phyloP scores from a whole-genome alignment of 64 coral and sea anemone genomes.

The Dendronephthya gigantea region DNA sequence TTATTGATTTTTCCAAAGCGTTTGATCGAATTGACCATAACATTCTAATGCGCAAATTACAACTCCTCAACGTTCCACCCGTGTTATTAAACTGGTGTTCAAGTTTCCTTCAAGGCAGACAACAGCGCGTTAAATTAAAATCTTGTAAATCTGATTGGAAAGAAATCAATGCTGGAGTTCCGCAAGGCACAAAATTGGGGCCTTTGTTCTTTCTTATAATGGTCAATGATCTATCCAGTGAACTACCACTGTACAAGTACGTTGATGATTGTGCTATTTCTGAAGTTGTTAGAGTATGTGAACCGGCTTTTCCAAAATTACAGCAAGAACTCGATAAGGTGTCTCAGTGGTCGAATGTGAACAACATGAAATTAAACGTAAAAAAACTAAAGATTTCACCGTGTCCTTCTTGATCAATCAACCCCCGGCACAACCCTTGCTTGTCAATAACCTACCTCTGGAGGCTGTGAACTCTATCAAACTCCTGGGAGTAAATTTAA shows the following conservation, averaged over 20 bases:
- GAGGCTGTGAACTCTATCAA: background rate
- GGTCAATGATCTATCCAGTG: background rate
- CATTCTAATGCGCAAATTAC: conserved; percentile 11
- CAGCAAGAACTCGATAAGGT: background rate
- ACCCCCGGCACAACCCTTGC: background rate
- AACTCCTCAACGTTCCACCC: conserved; percentile 6
- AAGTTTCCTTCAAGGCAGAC: conserved; percentile 17
- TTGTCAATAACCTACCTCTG: background rate
- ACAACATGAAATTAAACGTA: background rate
- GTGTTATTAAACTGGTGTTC: background rate
- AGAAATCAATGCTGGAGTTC: background rate
- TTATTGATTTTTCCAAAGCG: conserved; percentile 28
- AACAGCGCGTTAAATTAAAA: conserved; percentile 14
- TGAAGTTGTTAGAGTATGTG: background rate
- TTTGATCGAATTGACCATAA: conserved; percentile 34
- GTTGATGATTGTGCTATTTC: background rate
- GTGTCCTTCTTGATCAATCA: background rate
- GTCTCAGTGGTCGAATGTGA: background rate
- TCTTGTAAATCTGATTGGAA: background rate
- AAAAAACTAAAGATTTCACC: background rate
- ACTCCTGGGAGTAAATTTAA: background rate
- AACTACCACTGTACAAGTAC: background rate
- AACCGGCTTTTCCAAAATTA: background rate
- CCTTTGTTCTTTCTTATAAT: conserved; percentile 23
- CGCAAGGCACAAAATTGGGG: conserved; percentile 26